Evolutionary conservation across 2,888 invertebrate species (phyloP).

Genomic region (Gerris lacustris): DNA sequence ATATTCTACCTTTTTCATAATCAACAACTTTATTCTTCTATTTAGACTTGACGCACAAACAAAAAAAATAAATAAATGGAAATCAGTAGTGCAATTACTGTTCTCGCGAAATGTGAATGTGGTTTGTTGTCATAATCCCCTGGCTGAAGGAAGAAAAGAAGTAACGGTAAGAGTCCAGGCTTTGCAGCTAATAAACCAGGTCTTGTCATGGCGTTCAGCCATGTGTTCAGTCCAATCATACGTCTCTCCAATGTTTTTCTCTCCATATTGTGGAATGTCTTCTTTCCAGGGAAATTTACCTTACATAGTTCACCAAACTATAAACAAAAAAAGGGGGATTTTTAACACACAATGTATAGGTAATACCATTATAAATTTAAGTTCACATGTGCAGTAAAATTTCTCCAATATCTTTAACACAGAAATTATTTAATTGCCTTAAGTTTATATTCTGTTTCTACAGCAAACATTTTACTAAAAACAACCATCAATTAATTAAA

Average conservation of each 20-base stretch:
- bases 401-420: no score
- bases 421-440: no score
- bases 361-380: no score
- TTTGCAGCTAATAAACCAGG: constrained; percentile 35
- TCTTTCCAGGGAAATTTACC: constrained; percentile 79
- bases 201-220: constrained; percentile 58
- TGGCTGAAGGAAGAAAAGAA: constrained; percentile 55
- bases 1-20: no score
- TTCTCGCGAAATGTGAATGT: constrained; percentile 47
- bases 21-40: no score
- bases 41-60: no score
- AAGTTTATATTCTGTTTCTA: no score
- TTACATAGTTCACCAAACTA: constrained; percentile 67
- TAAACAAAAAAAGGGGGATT: constrained; percentile 28
- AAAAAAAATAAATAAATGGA: no score
- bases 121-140: constrained; percentile 55
- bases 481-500: no score
- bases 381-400: no score
- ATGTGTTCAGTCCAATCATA: constrained; percentile 67
- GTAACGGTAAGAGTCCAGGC: constrained; percentile 48
- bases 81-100: constrained; percentile 36
- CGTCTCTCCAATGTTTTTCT: constrained; percentile 69
- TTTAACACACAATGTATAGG: no score
- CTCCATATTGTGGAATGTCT: constrained; percentile 86
- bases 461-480: no score